These are phyloP conservation scores for Pycnonotus jocosus DNA, from an alignment of 2,113 vertebrate genomes.

Conservation along the genomic window DNA sequence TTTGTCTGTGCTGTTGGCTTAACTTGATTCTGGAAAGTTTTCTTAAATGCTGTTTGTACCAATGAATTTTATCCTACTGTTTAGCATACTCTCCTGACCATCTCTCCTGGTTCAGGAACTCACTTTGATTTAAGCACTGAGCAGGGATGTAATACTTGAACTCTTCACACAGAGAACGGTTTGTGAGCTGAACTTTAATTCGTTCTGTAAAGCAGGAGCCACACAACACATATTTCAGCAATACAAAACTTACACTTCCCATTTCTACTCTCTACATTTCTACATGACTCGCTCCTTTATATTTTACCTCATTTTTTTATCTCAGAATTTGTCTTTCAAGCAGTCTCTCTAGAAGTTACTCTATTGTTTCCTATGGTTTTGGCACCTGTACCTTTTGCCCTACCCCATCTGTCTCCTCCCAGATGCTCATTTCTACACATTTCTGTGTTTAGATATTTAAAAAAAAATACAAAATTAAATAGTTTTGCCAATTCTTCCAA, in stretches of 20 bases:
- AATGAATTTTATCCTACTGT: background rate
- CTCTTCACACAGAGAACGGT: background rate
- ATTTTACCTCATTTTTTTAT: background rate
- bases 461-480: background rate
- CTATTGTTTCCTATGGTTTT: conserved; percentile 9
- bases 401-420: conserved; percentile 24
- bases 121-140: background rate
- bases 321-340: background rate
- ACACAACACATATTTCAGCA: background rate
- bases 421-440: conserved; percentile 8
- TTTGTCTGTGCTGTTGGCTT: background rate
- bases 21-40: background rate
- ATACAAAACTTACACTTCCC: background rate
- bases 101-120: background rate
- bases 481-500: conserved; percentile 11
- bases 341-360: background rate
- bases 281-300: background rate
- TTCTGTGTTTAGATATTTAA: background rate
- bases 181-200: background rate
- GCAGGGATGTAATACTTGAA: background rate
- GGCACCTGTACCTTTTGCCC: background rate
- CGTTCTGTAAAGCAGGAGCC: background rate
- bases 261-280: background rate
- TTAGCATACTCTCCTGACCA: background rate
- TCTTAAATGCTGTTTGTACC: background rate